Percentiles rank a stretch among this genome's conserved stretches.
phyloP scores from a whole-genome alignment of 2,113 vertebrate genomes.

The Atrichornis clamosus region DNA sequence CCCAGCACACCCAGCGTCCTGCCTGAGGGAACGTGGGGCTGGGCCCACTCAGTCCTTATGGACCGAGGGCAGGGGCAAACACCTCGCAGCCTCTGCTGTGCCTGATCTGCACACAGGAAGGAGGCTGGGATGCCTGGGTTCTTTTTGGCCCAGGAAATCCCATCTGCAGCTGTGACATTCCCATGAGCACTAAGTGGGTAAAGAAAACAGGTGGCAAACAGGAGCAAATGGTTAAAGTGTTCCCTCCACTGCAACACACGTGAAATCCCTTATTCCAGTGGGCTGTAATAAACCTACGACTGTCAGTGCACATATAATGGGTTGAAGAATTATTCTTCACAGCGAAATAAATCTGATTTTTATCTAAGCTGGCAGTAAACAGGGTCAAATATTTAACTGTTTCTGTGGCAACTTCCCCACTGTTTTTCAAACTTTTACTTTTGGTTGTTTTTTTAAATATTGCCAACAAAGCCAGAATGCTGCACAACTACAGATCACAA shows the following conservation, averaged over 20 bases:
- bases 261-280: constrained; percentile 18
- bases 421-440: neutral
- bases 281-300: neutral
- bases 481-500: neutral
- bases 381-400: constrained; percentile 57
- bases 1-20: neutral
- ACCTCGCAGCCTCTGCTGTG: neutral
- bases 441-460: neutral
- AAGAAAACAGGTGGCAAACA: constrained; percentile 53
- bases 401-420: constrained; percentile 32
- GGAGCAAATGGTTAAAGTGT: constrained; percentile 39
- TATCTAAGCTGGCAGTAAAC: constrained; percentile 61
- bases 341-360: constrained; percentile 46
- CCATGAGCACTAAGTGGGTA: neutral
- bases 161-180: constrained; percentile 25
- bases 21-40: neutral
- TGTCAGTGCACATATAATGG: constrained; percentile 8
- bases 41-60: neutral
- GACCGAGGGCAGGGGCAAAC: neutral
- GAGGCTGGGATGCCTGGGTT: neutral
- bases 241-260: constrained; percentile 3
- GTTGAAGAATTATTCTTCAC: constrained; percentile 25
- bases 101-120: neutral
- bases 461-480: neutral
- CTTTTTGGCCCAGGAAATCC: neutral